Base-by-base conservation (phyloP, 2,797 vertebrate genomes). In the Esox lucius region DNA sequence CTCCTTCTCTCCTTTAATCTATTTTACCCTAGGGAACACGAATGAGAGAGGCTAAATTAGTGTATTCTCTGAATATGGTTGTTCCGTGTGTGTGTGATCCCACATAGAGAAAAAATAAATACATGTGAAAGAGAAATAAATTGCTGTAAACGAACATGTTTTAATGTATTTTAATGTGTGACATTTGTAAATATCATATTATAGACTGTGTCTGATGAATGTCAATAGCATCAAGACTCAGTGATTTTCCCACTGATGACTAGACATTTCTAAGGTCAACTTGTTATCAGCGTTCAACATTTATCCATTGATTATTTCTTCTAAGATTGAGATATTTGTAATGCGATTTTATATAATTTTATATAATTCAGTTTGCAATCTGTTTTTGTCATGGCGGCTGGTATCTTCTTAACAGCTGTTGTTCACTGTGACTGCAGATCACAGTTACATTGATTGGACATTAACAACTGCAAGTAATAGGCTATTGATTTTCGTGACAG, bases 61-160 rank as follows among this genome's bases (percentile, higher is more conserved):
- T 87, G 81, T 87, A 88, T 91, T 91, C 88, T 91, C 82, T 80
- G 84, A 87, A 80, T 85, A 76, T 76, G 81, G 81, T 19, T 72
- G 78, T 86, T 81, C 75, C 82, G 78, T 78, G 80, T 72, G 71
- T 79, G 82, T 85, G 75, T 48, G 77, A 84, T 80, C 28, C 3
- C 28, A 31, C 28, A 31, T 31, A 3, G 3, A 31, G 3, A 31
- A 3, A 31, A 31, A 31, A 31, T 31, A 31, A 31, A 31, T 31
- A 31, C 1, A 31, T 31, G 28, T 1, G 1, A 31, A 31, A 31
- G 28, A 31, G 31, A 31, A 31, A 31, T 31, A 3, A 1, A 31
- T 31, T 31, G 28, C 28, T 31, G 28, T 31, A 31, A 31, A 31
- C 28, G 31, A 31, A 31, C 28, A 31, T 1, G 28, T 31, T 31